Evolutionary conservation across 1,140 invertebrate species (phyloP), one percentile per base, ranked within the genome.

Genomic region (Antheraea pernyi): DNA sequence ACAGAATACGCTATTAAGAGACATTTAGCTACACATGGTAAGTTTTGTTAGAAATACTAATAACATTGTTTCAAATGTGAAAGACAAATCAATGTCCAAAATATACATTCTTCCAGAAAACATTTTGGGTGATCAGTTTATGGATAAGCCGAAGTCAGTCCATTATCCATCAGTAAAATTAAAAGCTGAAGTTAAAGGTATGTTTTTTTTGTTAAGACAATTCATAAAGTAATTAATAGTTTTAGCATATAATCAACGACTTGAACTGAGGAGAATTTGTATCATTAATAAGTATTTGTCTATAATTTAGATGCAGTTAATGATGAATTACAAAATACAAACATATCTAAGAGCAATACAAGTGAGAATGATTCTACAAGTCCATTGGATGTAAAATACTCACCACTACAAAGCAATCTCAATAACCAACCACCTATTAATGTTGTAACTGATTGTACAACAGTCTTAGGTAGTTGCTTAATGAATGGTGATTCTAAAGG

Each of bases 1-100:
- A 85, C 80, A 11, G 78, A 83, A 59, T 84, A 83, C 73, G 81
- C 88, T 16, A 79, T 73, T 46, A 89, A 84, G 68, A 79, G 82
- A 72, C 89, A 90, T 76, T 36, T 84, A 62, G 70, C 67, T 18
- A 79, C 72, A 36, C 84, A 90, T 65, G 75, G 87, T 88, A 73
- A 87, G 85, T 81, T 66, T 58, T 2, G 8, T 3, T 42, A 10
- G 22, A 42, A 42, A 3, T 10, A 42, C 11, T 42, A 42, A 7
- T 42, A n/a, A n/a, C n/a, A 42, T 42, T 42, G 39, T 11, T 42
- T 10, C 11, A 42, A 42, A 10, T 42, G 7, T 42, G 22, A 30
- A 4, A 4, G 4, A 30, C 4, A 30, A 30, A 30, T 30, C 4
- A 30, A 30, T 30, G 22, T 30, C 22, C 1, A 30, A 30, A 30